Conservation (phyloP, 2,797 vertebrate species). For the Bufotes viridis region DNA sequence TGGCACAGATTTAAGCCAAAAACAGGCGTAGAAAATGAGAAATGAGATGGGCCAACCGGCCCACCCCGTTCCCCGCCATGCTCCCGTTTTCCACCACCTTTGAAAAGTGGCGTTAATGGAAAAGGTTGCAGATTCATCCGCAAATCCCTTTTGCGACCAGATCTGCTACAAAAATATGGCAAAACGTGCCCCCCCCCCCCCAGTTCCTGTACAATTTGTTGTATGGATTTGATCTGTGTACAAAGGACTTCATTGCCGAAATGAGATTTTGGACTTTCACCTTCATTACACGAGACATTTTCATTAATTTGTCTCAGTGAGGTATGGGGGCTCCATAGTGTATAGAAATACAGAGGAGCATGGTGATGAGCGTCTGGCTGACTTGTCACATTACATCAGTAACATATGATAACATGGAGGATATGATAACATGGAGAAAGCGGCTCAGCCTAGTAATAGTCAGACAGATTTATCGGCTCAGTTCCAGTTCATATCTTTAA, state of each 20-base stretch:
- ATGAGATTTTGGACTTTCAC: background rate
- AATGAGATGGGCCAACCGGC: no score
- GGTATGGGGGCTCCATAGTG: background rate
- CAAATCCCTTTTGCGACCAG: no score
- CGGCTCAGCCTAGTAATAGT: conserved; percentile 34
- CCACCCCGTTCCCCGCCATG: no score
- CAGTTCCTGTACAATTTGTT: background rate
- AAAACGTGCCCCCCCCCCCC: no score
- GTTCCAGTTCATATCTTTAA: conserved; percentile 56
- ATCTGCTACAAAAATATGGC: no score
- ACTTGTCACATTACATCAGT: conserved; percentile 58
- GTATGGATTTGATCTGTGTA: background rate
- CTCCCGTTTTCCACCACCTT: no score
- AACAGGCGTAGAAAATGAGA: no score
- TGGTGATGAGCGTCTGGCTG: conserved; percentile 35
- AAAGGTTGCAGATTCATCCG: no score
- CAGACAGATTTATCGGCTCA: conserved; percentile 44
- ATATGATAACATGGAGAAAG: conserved; percentile 30
- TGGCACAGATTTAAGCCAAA: no score
- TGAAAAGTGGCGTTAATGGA: no score
- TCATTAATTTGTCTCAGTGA: background rate
- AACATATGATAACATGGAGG: conserved; percentile 47
- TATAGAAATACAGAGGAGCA: background rate
- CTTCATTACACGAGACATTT: background rate
- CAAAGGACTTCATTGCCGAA: background rate